phyloP scores from a whole-genome alignment of 1,140 invertebrate species.

The Brachionus sp. region DNA sequence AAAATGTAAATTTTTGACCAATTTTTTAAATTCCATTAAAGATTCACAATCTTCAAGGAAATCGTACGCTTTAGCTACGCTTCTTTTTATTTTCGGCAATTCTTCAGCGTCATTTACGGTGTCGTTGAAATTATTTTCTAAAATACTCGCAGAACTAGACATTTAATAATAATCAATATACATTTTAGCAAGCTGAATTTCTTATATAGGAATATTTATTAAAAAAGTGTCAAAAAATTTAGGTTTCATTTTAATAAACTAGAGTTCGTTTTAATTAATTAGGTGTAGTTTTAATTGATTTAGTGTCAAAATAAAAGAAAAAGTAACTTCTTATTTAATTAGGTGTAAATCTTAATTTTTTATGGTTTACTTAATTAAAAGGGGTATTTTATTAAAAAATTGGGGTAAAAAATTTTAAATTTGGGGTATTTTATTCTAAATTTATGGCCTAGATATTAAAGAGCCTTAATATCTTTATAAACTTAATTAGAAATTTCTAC shows the following conservation, averaged over 20 bases:
- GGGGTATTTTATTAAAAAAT: not conserved
- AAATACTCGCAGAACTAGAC: not conserved
- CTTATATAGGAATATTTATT: not conserved
- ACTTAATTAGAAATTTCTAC: too few relatives aligned
- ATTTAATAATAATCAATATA: not conserved
- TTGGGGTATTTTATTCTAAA: too few relatives aligned
- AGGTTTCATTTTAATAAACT: not conserved
- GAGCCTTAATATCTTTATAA: too few relatives aligned
- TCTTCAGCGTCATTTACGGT: not conserved
- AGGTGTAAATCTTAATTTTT: not conserved
- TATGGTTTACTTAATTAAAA: too few relatives aligned
- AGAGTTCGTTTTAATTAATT: too few relatives aligned
- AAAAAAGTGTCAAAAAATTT: not conserved
- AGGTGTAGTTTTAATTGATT: too few relatives aligned
- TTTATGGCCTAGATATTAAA: too few relatives aligned
- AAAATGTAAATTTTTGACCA: too few relatives aligned
- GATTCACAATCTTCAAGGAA: not conserved
- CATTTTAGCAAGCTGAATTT: too few relatives aligned
- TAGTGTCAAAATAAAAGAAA: too few relatives aligned
- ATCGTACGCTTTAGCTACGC: not conserved
- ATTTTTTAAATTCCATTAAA: not conserved
- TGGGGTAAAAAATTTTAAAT: too few relatives aligned
- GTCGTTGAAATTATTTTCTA: not conserved
- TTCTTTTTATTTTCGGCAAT: not conserved
- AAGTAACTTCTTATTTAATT: too few relatives aligned